These are phyloP conservation scores for Leiothrix lutea DNA, from an alignment of 2,113 vertebrate species.

Conservation along the genomic window DNA sequence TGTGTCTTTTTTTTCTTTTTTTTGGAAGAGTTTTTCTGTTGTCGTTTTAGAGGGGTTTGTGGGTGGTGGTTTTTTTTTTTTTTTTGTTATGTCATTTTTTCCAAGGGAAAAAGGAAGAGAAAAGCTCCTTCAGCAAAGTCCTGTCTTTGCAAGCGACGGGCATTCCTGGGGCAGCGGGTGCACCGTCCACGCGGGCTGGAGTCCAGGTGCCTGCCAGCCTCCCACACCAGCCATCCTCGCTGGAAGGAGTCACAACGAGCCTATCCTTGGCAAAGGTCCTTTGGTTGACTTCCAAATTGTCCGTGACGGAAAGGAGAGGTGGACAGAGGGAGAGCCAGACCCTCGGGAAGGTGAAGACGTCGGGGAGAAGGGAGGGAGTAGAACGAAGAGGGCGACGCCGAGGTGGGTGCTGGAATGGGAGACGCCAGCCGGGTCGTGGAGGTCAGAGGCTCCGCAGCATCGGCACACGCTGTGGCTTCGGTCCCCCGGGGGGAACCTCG, in stretches of 20 bases:
- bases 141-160: conserved; percentile 66
- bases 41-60: conserved; percentile 20
- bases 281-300: conserved; percentile 79
- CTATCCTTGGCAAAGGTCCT: conserved; percentile 70
- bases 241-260: conserved; percentile 38
- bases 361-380: background rate
- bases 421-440: background rate
- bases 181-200: background rate
- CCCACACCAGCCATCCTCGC: background rate
- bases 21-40: background rate
- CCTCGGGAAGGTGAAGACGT: background rate
- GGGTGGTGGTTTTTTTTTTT: background rate
- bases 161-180: conserved; percentile 48
- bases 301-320: conserved; percentile 52
- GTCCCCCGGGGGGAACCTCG: conserved; percentile 14
- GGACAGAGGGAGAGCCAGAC: conserved; percentile 51
- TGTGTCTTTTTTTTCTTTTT: conserved; percentile 54
- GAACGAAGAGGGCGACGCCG: background rate
- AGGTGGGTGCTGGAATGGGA: background rate
- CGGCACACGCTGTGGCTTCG: background rate
- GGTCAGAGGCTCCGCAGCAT: conserved; percentile 45
- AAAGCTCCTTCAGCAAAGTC: conserved; percentile 74
- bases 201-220: background rate
- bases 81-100: conserved; percentile 41
- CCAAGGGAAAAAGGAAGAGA: conserved; percentile 72